Percentiles rank a stretch among this genome's conserved stretches.
Conservation (phyloP, 1,140 invertebrate species). For the Meloidogyne exigua region DNA sequence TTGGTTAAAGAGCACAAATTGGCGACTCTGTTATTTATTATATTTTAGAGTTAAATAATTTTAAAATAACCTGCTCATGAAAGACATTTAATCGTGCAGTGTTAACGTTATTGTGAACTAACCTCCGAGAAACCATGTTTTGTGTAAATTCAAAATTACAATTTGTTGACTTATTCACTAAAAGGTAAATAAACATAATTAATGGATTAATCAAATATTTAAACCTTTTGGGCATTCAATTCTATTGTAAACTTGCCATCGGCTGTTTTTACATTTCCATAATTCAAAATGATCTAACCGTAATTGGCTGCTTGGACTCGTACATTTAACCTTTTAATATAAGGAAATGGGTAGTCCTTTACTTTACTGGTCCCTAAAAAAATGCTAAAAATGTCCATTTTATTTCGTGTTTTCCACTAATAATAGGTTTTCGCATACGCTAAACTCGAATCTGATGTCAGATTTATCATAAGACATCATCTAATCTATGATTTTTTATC, state of each 20-base stretch:
- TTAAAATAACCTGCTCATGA: conserved; percentile 33
- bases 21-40: conserved; percentile 6
- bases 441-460: no score
- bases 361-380: no score
- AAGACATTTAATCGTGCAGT: conserved; percentile 37
- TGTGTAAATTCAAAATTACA: conserved; percentile 39
- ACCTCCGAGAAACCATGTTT: background rate
- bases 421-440: no score
- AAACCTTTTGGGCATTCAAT: conserved; percentile 43
- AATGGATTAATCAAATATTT: background rate
- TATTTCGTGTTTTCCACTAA: no score
- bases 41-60: no score
- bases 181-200: background rate
- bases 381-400: no score
- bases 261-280: conserved; percentile 43
- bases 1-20: conserved; percentile 50
- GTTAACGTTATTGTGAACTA: background rate
- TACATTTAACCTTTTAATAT: conserved; percentile 37
- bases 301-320: conserved; percentile 22
- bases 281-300: conserved; percentile 37
- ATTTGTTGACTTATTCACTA: background rate
- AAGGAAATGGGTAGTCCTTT: no score
- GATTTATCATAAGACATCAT: no score
- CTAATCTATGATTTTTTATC: no score
- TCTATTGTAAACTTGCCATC: conserved; percentile 43